Evolutionary conservation across 2,797 vertebrate genomes (phyloP), one percentile per base, ranked within the genome.

Genomic region (Pangasius krempfi): DNA sequence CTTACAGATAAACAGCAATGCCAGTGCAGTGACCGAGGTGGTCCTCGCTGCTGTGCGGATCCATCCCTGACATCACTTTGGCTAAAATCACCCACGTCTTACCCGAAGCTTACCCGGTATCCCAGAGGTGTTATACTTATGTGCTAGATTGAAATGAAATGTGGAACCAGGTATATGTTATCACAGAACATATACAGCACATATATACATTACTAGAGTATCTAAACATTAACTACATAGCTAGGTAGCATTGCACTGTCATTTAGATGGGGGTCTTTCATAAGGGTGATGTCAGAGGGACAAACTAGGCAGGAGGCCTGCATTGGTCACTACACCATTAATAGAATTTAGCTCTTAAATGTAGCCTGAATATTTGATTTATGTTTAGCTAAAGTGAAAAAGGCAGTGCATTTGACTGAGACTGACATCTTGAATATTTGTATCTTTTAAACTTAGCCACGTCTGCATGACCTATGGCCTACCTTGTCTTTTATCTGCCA

Each of bases 401-500:
- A 66, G n/a, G 33, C 37, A 72, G 20, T 10, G 37, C 37, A 44
- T 73, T 22, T 78, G 54, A 58, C 20, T 12, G 22, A 81, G 20
- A 81, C 8, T 37, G 52, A 56, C 22, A 64, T 18, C n/a, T 12
- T 30, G 37, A 50, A 66, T 47, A 27, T 27, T 37, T 72, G 18
- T 85, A 52, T 47, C 44, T 6, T 0, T 9, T 73, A 58, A 56
- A 44, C 54, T n/a, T 27, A 8, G 58, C 37, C 25, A 44, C n/a
- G 12, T 37, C 13, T n/a, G n/a, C 14, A 64, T n/a, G 81, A 7
- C 9, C 4, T 25, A 44, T 83, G 68, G 13, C 78, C 93, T 86
- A 96, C 99, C 97, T 96, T 98, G 93, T 98, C 97, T 95, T 98
- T 99, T 84, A 98, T 96, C 94, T 98, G 97, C 99, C 99, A 99